Conservation (phyloP, 2,888 invertebrate genomes). For the Melikaiella ostensackeni region DNA sequence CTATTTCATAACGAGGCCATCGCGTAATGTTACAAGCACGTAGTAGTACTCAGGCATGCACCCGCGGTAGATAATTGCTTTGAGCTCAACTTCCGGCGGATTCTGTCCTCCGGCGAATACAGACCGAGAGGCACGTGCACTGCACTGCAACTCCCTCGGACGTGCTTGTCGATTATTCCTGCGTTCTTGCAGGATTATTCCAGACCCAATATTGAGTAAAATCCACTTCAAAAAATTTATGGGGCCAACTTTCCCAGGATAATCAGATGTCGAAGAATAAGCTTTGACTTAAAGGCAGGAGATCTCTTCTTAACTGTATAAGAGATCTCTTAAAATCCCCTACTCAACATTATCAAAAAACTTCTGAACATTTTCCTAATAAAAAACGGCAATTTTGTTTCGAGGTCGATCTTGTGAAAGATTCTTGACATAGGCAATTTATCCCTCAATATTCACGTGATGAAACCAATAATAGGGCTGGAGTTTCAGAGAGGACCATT, state of each 20-base stretch:
- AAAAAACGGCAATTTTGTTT: background rate
- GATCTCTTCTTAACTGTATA: background rate
- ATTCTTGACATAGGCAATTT: constrained; percentile 21
- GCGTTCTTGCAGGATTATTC: constrained; percentile 4
- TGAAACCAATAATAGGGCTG: constrained; percentile 30
- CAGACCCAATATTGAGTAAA: constrained; percentile 18
- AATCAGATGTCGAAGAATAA: constrained; percentile 4
- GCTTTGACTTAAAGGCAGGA: background rate
- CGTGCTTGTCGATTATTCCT: constrained; percentile 34
- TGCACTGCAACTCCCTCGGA: background rate
- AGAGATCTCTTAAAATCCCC: background rate
- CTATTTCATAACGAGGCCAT: constrained; percentile 29
- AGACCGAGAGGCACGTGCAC: constrained; percentile 24
- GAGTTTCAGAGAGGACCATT: constrained; percentile 14
- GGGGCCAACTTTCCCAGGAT: background rate
- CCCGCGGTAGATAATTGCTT: constrained; percentile 47
- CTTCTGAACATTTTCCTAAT: background rate
- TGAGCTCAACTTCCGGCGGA: constrained; percentile 45
- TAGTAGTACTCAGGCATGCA: constrained; percentile 41
- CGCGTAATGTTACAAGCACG: constrained; percentile 32
- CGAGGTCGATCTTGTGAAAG: background rate
- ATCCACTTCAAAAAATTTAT: constrained; percentile 8
- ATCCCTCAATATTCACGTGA: constrained; percentile 23
- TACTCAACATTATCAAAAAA: background rate
- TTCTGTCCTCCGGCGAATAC: constrained; percentile 33